Base-by-base conservation (phyloP, 2,797 vertebrate genomes). In the Monodelphis domestica region DNA sequence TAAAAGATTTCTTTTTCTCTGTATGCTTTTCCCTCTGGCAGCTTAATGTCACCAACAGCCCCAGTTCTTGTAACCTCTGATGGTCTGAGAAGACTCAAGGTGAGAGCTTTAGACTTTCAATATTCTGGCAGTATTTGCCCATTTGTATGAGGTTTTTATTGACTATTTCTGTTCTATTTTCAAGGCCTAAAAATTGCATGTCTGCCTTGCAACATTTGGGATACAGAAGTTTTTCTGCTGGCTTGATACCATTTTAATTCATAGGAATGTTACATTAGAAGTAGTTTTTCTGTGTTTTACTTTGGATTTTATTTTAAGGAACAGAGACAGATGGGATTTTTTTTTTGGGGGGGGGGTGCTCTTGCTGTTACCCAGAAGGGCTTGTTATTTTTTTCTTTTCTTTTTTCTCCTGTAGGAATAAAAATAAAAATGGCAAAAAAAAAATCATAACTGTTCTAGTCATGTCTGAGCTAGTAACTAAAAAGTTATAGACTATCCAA, bases 291-390 rank as follows among this genome's bases (percentile, higher is more conserved):
- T 92, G 10, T 10, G 28, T 56, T 93, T 95, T 38, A 59, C 87
- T 55, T 52, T 50, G 10, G n/a, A 88, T 7, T 94, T 87, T 84
- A 84, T 84, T 84, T 84, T 50, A 55, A 93, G 12, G 21, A 12
- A 90, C 6, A 70, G 78, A 92, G 45, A 52, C 90, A 56, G 28
- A 55, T 90, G 21, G 70, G 54, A 14, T n/a, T n/a, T n/a, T n/a
- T n/a, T n/a, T n/a, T n/a, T n/a, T n/a, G n/a, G n/a, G n/a, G n/a
- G n/a, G n/a, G n/a, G n/a, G n/a, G n/a, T n/a, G 29, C 4, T 88
- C 93, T 95, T 70, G 45, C 54, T 53, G 26, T 91, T 90, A 94
- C 38, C 88, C 91, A 63, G 24, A 93, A 96, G 88, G 28, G 10
- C 5, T 90, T 55, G 70, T 84, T 50, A 38, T 54, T 89, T 63